phyloP scores from a whole-genome alignment of 1,140 invertebrate genomes.

The Luehdorfia chinensis region DNA sequence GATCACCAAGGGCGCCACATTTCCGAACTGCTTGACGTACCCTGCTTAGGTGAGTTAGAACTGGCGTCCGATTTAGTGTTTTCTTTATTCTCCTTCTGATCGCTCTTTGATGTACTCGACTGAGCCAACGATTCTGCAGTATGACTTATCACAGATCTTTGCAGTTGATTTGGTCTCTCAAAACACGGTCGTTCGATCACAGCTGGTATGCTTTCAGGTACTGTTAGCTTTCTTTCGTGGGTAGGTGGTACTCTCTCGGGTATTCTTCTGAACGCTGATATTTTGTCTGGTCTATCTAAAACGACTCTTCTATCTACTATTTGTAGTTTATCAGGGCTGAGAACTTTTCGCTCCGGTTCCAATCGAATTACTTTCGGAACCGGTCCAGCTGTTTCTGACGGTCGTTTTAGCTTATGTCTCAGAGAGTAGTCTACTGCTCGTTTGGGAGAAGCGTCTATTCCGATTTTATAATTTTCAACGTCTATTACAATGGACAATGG shows the following conservation, averaged over 20 bases:
- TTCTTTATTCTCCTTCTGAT: constrained; percentile 26
- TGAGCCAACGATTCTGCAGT: constrained; percentile 59
- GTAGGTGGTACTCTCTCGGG: constrained; percentile 12
- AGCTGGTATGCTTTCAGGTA: constrained; percentile 52
- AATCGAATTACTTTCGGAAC: constrained; percentile 45
- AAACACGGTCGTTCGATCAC: constrained; percentile 29
- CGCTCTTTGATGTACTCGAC: constrained; percentile 33
- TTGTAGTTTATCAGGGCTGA: constrained; percentile 26
- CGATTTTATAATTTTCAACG: constrained; percentile 71
- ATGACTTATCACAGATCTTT: constrained; percentile 63
- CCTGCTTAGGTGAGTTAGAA: constrained; percentile 51
- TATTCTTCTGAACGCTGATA: constrained; percentile 38
- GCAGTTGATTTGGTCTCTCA: constrained; percentile 19
- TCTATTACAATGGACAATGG: constrained; percentile 69
- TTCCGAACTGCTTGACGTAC: constrained; percentile 43
- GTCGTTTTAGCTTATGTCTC: constrained; percentile 57
- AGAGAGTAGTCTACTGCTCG: constrained; percentile 65
- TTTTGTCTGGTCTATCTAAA: constrained; percentile 35
- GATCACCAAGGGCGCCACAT: constrained; percentile 71
- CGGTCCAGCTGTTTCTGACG: constrained; percentile 43
- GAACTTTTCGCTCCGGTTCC: constrained; percentile 22
- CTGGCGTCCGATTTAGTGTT: constrained; percentile 48
- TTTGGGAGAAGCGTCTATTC: constrained; percentile 68
- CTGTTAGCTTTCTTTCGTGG: constrained; percentile 35
- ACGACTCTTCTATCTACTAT: constrained; percentile 28